A percentile compares a stretch with the other conserved stretches of the same genome.
phyloP scores from a whole-genome alignment of 2,888 invertebrate genomes.

The Drosophila borealis region DNA sequence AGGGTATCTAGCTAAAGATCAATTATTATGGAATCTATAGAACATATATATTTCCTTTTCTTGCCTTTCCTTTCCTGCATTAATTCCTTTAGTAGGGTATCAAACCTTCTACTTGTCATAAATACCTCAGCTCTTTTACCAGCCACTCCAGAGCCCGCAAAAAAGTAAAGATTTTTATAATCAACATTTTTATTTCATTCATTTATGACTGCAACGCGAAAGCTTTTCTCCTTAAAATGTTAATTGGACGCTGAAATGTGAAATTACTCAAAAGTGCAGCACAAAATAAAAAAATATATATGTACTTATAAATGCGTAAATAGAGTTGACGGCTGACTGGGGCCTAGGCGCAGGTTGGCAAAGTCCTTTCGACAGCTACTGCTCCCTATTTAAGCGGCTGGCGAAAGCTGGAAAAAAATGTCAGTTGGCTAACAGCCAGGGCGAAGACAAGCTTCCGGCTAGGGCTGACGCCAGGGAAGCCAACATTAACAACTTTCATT shows the following conservation, averaged over 20 bases:
- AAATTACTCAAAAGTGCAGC: slow-evolving; percentile 54
- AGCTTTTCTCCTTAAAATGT: slow-evolving; percentile 65
- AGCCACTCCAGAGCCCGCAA: slow-evolving; percentile 21
- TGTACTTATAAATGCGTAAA: slow-evolving; percentile 20
- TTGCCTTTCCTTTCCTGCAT: too few species aligned
- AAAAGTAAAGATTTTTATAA: slow-evolving; percentile 55
- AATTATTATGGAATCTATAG: too few species aligned
- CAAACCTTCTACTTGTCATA: background rate
- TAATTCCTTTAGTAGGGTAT: slow-evolving; percentile 1
- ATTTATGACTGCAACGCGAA: slow-evolving; percentile 18
- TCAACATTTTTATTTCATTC: slow-evolving; percentile 50
- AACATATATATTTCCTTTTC: too few species aligned
- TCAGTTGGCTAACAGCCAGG: slow-evolving; percentile 46
- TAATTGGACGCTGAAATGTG: slow-evolving; percentile 72
- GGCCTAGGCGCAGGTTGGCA: slow-evolving; percentile 21
- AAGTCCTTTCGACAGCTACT: background rate
- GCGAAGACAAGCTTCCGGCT: slow-evolving; percentile 31
- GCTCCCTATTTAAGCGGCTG: background rate
- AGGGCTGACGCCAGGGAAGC: slow-evolving; percentile 14
- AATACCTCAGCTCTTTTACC: background rate
- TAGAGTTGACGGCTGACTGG: slow-evolving; percentile 18
- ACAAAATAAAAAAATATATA: slow-evolving; percentile 24
- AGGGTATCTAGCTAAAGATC: too few species aligned
- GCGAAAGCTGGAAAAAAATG: slow-evolving; percentile 20
- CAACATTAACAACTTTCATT: slow-evolving; percentile 51